Conservation (phyloP, 2,797 vertebrate genomes). For the Esox masquinongy region DNA sequence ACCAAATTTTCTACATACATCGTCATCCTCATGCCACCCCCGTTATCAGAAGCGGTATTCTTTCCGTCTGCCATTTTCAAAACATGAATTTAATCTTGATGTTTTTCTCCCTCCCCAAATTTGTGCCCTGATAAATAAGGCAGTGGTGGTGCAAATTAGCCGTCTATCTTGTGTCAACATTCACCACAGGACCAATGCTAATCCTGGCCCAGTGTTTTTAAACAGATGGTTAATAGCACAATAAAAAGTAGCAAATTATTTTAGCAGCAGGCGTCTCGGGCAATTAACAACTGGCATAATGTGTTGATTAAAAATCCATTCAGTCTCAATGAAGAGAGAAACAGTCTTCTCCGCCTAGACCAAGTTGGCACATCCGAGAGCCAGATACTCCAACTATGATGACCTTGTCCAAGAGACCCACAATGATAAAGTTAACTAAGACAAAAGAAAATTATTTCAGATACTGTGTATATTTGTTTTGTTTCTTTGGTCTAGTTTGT, state of each 20-base stretch:
- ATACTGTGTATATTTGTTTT: neutral
- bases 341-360: conserved; percentile 66
- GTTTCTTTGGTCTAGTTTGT: neutral
- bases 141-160: conserved; percentile 73
- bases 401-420: conserved; percentile 64
- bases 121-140: conserved; percentile 63
- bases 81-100: conserved; percentile 20
- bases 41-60: neutral
- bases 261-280: conserved; percentile 79
- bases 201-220: conserved; percentile 73
- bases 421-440: conserved; percentile 56
- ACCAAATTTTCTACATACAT: neutral
- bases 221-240: conserved; percentile 83
- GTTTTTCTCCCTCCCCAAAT: conserved; percentile 37
- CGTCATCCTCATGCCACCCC: neutral
- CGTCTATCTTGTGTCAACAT: conserved; percentile 71
- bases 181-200: conserved; percentile 69
- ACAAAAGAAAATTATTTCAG: neutral
- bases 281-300: conserved; percentile 86
- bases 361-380: conserved; percentile 58
- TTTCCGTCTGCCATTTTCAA: neutral
- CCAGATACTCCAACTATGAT: conserved; percentile 39
- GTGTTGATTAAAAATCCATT: conserved; percentile 87
- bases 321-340: conserved; percentile 68
- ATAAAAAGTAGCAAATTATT: conserved; percentile 83